Percentiles rank a stretch among this genome's conserved stretches.
Conservation (phyloP, 2,797 vertebrate species). For the Hybognathus amarus region DNA sequence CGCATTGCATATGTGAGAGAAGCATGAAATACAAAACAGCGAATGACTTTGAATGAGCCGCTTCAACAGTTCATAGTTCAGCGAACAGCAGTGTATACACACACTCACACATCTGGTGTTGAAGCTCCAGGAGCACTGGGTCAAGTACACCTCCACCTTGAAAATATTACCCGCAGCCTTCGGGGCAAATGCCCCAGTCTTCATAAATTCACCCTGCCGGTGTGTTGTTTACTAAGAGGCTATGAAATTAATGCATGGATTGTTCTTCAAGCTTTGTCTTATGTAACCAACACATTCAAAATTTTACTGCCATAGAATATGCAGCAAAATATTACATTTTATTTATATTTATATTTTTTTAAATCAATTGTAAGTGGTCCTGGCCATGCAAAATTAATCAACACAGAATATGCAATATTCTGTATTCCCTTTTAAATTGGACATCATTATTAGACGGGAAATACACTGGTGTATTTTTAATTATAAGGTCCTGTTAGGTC, state of each 20-base stretch:
- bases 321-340: background rate
- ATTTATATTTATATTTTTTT: background rate
- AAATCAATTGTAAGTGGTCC: background rate
- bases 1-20: background rate
- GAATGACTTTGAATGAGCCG: conserved; percentile 55
- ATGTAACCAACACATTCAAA: background rate
- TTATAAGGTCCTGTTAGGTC: no score
- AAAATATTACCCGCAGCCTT: conserved; percentile 15
- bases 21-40: conserved; percentile 20
- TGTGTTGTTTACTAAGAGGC: conserved; percentile 9
- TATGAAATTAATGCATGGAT: conserved; percentile 9
- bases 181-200: conserved; percentile 30
- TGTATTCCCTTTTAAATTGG: no score
- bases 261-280: conserved; percentile 16
- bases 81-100: conserved; percentile 50
- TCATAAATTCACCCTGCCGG: conserved; percentile 1
- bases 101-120: conserved; percentile 55
- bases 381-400: background rate
- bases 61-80: conserved; percentile 40
- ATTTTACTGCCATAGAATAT: background rate
- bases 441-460: no score
- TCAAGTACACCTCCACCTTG: conserved; percentile 58
- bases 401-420: background rate
- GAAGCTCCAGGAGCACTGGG: conserved; percentile 42
- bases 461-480: no score